These are phyloP conservation scores for Gavia stellata DNA, from an alignment of 2,113 vertebrate genomes.

Conservation along the genomic window DNA sequence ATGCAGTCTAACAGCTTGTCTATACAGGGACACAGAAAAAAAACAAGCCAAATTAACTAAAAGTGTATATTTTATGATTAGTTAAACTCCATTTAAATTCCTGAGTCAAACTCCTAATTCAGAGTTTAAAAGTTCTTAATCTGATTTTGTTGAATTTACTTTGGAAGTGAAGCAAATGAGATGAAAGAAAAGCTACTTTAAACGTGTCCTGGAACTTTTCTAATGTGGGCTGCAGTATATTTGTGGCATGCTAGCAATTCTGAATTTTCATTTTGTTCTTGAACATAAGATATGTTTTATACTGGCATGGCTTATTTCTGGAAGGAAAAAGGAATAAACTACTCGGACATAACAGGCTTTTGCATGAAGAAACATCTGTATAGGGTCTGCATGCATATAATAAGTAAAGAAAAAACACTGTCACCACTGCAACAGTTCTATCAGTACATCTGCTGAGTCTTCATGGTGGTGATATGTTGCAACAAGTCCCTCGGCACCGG, in stretches of 20 bases:
- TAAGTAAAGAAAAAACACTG: background rate
- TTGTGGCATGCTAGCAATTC: background rate
- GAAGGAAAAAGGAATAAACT: background rate
- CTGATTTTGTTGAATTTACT: background rate
- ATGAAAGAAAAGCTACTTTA: background rate
- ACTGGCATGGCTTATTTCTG: background rate
- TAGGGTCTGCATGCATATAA: background rate
- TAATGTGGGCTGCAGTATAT: background rate
- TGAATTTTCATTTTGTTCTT: background rate
- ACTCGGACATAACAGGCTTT: background rate
- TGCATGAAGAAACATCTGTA: background rate
- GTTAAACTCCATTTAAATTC: background rate
- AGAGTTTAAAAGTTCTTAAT: background rate
- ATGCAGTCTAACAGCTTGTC: background rate
- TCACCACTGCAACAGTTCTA: background rate
- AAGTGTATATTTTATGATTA: background rate
- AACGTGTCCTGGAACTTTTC: background rate
- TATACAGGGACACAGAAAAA: background rate
- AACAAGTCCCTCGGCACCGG: background rate
- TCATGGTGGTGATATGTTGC: background rate
- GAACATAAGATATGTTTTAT: background rate
- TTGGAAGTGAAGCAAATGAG: background rate
- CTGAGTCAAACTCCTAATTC: background rate
- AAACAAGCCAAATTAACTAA: background rate
- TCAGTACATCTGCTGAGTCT: background rate